Base-by-base conservation (phyloP, 1,140 invertebrate species). In the Pissodes strobi region DNA sequence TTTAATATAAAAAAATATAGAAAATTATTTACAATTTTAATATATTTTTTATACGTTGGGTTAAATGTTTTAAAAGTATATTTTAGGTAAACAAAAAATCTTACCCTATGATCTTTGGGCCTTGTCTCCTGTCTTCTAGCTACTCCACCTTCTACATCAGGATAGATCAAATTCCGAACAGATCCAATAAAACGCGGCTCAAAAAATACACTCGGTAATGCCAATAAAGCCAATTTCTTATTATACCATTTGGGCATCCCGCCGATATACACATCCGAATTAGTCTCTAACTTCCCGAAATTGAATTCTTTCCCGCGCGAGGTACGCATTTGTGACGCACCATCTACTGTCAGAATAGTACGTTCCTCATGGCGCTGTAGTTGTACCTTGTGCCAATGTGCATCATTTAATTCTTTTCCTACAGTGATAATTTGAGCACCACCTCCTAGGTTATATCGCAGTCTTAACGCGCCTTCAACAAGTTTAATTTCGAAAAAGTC, bases 401-500 rank as follows among this genome's bases (percentile, higher is more conserved):
- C 90, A 79, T 96, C 92, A 74, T 92, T 89, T 4, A 95, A 83
- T 69, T 93, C 90, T 41, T 87, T 84, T 6, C 92, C 92, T 12
- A 93, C 90, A 17, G 90, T 93, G 51, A 95, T 85, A 56, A 95
- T 91, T 77, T 94, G 90, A 5, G 92, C 90, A 1, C 92, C 90
- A 22, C 91, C 88, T 6, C 91, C 91, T 51, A 94, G 82, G 79
- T 95, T 94, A 78, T 30, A 57, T 1, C 17, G 17, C 38, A 41
- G n/a, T 17, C 94, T 81, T n/a, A 97, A 80, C 0, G 88, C 88
- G 17, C 94, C 93, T 74, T 95, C 93, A 3, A 97, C 91, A 12
- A 99, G 81, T 75, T 96, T 97, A 48, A 98, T 79, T 80, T 97
- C 94, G 78, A 98, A 94, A 81, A 97, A 98, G 78, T 97, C 94